Conservation (phyloP, 2,113 vertebrate species). For the Lasiurus borealis region DNA sequence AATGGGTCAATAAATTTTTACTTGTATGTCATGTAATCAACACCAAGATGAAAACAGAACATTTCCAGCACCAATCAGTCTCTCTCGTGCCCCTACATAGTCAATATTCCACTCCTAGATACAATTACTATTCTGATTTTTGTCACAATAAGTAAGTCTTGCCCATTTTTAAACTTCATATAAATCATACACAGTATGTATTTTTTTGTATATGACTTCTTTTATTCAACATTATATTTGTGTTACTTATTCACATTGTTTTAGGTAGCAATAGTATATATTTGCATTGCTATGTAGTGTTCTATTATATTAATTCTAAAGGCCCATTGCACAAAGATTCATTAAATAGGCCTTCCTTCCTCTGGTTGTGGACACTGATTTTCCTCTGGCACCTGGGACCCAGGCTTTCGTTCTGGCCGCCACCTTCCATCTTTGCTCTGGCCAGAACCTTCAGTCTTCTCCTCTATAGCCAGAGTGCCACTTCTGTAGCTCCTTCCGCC, state of each 20-base stretch:
- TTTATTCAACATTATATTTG: not conserved
- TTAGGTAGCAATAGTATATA: not conserved
- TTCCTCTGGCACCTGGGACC: no score
- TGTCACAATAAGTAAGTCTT: not conserved
- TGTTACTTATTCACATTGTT: not conserved
- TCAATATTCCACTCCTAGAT: not conserved
- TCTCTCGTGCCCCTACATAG: not conserved
- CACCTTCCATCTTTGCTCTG: no score
- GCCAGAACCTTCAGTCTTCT: no score
- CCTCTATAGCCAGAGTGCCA: no score
- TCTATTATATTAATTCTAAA: not conserved
- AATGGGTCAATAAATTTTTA: slow-evolving; percentile 7
- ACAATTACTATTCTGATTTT: not conserved
- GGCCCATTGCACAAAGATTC: no score
- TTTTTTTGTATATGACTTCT: not conserved
- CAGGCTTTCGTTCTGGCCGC: no score
- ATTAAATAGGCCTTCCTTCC: no score
- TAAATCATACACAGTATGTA: not conserved
- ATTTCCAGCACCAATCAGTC: not conserved
- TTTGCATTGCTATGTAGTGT: not conserved
- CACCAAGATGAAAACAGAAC: not conserved
- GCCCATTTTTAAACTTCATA: not conserved
- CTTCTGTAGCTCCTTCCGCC: no score
- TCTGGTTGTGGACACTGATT: no score
- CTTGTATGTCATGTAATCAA: not conserved